Conservation (phyloP, 37 sponge, comb jelly and placozoan genomes). For the Beroe ovata region DNA sequence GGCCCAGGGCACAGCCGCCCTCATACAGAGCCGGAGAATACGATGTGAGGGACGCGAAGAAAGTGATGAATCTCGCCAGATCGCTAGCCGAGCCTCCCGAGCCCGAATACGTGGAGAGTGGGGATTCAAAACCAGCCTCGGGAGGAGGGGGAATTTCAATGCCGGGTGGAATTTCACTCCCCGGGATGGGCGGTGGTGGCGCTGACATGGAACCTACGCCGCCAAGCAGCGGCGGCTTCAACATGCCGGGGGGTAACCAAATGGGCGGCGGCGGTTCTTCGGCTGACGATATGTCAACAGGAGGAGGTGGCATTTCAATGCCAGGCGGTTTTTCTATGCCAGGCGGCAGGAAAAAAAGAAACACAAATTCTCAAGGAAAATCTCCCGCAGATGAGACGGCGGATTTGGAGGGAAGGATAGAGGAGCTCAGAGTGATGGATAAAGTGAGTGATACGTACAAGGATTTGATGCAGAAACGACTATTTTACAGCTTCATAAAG, state of each 20-base stretch:
- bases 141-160: background rate
- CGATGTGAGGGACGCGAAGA: too few species aligned
- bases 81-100: too few species aligned
- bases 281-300: background rate
- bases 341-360: background rate
- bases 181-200: background rate
- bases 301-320: background rate
- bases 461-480: background rate
- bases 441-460: background rate
- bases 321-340: background rate
- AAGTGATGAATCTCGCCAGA: too few species aligned
- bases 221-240: background rate
- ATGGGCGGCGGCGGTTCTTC: background rate
- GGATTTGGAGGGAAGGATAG: background rate
- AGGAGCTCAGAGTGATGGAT: background rate
- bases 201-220: background rate
- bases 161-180: background rate
- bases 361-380: background rate
- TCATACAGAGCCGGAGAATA: too few species aligned
- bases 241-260: background rate
- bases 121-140: too few species aligned
- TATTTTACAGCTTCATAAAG: background rate
- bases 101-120: too few species aligned
- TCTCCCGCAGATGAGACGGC: background rate
- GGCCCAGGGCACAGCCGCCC: too few species aligned